Conservation (phyloP, 1,140 invertebrate genomes). For the Lethrus apterus region DNA sequence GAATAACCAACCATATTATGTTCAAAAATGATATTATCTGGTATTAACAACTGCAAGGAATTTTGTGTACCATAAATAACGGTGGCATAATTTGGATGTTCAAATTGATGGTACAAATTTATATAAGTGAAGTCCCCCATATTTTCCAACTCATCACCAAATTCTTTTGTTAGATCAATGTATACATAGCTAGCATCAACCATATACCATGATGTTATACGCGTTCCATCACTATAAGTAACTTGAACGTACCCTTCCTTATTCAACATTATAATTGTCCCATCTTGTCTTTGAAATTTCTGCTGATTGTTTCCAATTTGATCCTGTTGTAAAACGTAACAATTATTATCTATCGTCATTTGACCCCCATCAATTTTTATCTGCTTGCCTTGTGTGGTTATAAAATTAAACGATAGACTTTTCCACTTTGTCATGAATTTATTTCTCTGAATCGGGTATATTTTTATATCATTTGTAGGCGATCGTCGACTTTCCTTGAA, state of each 20-base stretch:
- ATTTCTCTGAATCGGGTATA: not conserved
- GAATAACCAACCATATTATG: not conserved
- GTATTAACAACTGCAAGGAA: not conserved
- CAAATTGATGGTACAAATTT: constrained; percentile 2
- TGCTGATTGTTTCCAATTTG: not conserved
- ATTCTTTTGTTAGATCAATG: not conserved
- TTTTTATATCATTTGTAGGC: constrained; percentile 2
- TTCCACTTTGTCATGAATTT: not conserved
- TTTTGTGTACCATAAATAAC: constrained; percentile 1
- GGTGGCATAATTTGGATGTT: constrained; percentile 6
- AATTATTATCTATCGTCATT: not conserved
- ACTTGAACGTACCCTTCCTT: constrained; percentile 1
- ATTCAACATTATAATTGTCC: not conserved
- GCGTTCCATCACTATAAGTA: constrained; percentile 1
- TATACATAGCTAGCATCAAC: not conserved
- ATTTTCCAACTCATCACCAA: not conserved
- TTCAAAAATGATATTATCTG: not conserved
- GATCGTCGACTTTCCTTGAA: constrained; percentile 1
- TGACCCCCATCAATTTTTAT: not conserved
- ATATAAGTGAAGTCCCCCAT: constrained; percentile 2
- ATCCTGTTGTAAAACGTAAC: constrained; percentile 1
- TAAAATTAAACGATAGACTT: constrained; percentile 6
- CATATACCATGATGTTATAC: constrained; percentile 7
- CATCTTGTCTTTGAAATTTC: constrained; percentile 5
- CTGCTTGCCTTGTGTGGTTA: not conserved